These are phyloP conservation scores for Tinamus guttatus DNA, from an alignment of 2,113 vertebrate genomes.

Conservation along the genomic window DNA sequence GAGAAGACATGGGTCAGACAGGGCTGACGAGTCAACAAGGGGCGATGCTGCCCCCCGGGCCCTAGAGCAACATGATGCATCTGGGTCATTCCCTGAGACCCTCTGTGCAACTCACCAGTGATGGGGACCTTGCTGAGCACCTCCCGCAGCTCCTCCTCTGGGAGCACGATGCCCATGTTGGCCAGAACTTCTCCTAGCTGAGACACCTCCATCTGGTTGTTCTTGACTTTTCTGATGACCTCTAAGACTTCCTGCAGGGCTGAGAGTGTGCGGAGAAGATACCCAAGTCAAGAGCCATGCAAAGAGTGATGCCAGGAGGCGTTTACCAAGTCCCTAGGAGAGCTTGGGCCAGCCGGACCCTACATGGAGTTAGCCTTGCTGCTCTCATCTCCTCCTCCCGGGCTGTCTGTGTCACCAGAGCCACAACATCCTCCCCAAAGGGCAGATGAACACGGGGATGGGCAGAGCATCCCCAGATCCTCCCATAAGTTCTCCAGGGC, in stretches of 20 bases:
- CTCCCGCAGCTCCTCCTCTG: neutral
- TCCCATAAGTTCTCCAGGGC: neutral
- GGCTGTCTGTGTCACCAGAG: neutral
- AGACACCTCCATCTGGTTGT: neutral
- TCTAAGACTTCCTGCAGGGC: neutral
- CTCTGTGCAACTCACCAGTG: slow-evolving; percentile 19
- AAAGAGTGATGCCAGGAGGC: neutral
- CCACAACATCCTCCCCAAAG: neutral
- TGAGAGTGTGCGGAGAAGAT: neutral
- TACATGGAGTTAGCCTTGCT: neutral
- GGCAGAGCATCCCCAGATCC: neutral
- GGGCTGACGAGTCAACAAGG: neutral
- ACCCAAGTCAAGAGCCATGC: neutral
- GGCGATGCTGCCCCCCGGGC: too few relatives aligned
- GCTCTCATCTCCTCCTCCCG: neutral
- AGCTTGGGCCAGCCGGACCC: neutral
- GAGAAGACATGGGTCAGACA: neutral
- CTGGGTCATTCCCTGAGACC: neutral
- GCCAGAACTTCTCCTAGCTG: neutral
- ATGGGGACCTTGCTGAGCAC: neutral
- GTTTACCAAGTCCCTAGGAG: neutral
- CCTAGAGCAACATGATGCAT: neutral
- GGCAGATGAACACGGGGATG: neutral
- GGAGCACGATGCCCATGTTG: neutral
- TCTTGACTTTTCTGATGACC: neutral